Evolutionary conservation across 2,888 invertebrate species (phyloP).

Genomic region (Drosophila helvetica): DNA sequence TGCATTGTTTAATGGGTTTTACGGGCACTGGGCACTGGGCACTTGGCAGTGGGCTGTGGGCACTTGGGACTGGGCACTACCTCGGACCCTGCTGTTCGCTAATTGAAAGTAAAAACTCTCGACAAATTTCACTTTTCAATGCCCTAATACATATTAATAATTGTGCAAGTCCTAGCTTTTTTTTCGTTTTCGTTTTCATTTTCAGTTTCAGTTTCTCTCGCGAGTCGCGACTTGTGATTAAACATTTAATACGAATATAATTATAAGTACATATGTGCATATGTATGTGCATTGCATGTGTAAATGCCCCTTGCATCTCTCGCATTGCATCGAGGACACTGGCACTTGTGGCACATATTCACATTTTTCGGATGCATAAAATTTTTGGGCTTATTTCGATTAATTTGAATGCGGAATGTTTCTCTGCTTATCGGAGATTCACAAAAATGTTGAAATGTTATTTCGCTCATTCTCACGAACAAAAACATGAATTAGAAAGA

Average conservation of each 20-base stretch:
- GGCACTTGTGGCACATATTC: conserved; percentile 32
- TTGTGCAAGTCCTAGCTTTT: conserved; percentile 30
- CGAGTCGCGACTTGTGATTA: conserved; percentile 1
- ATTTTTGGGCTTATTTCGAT: conserved; percentile 23
- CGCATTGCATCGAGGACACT: conserved; percentile 12
- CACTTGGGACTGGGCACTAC: not conserved
- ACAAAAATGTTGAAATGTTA: conserved; percentile 42
- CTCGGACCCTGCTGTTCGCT: not conserved
- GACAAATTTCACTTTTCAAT: conserved; percentile 64
- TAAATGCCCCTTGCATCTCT: not conserved
- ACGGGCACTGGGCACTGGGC: not conserved
- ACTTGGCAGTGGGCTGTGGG: too few species aligned
- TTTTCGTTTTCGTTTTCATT: conserved; percentile 40
- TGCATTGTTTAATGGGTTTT: conserved; percentile 56
- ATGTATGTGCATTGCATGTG: too few species aligned
- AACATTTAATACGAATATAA: conserved; percentile 19
- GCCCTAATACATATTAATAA: conserved; percentile 66
- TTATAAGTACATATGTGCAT: not conserved
- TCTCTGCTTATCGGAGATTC: conserved; percentile 42
- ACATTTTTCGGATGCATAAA: conserved; percentile 16
- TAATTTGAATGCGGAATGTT: conserved; percentile 42
- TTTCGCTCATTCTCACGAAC: conserved; percentile 2
- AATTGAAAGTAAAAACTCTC: conserved; percentile 66
- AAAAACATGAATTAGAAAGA: conserved; percentile 1
- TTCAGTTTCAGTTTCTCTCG: conserved; percentile 12